These are phyloP conservation scores for Trachops cirrhosus DNA, from an alignment of 2,797 vertebrate genomes.

Conservation along the genomic window DNA sequence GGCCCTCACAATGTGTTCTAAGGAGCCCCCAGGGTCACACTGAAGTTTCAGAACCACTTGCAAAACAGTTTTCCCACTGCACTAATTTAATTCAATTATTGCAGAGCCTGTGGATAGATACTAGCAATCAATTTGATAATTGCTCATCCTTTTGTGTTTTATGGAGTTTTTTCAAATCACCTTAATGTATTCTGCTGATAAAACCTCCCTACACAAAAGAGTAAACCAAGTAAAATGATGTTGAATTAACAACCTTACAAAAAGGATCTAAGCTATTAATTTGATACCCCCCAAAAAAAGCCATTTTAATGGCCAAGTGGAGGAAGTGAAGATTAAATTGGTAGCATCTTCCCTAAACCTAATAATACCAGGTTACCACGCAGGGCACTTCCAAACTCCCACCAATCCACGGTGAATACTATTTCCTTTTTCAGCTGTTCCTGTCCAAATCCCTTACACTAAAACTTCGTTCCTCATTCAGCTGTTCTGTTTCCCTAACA, in stretches of 20 bases:
- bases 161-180: background rate
- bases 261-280: background rate
- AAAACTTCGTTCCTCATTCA: background rate
- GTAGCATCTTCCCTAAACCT: background rate
- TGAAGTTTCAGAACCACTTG: background rate
- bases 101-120: background rate
- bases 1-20: background rate
- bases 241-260: background rate
- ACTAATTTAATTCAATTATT: background rate
- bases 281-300: background rate
- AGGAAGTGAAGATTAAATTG: background rate
- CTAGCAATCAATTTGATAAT: background rate
- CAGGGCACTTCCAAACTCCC: background rate
- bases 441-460: background rate
- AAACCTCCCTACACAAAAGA: background rate
- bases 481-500: background rate
- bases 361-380: background rate
- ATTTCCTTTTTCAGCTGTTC: background rate
- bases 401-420: background rate
- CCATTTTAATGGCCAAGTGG: background rate
- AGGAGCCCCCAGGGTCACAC: accelerated
- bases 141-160: background rate
- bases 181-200: background rate
- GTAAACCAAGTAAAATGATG: background rate
- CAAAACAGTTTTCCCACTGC: background rate